phyloP scores from a whole-genome alignment of 2,888 invertebrate genomes.

The Hydriomena furcata region DNA sequence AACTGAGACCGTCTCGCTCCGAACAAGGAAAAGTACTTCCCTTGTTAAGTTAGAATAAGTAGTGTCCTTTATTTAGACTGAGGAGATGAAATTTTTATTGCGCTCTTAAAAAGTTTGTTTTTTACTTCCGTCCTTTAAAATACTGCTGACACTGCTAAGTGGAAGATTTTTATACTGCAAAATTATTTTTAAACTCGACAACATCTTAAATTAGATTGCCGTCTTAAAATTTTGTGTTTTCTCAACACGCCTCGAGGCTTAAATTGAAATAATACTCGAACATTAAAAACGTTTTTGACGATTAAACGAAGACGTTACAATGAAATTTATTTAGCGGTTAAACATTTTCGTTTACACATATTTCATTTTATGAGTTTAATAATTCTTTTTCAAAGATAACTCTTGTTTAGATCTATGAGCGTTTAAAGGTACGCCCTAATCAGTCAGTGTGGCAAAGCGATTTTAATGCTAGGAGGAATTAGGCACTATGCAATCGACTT shows the following conservation, averaged over 20 bases:
- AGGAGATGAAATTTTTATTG: conserved; percentile 26
- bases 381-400: too few species aligned
- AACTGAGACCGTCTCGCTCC: conserved; percentile 23
- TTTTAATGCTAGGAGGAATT: too few species aligned
- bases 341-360: not conserved
- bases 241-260: not conserved
- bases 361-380: too few species aligned
- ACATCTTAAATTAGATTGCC: conserved; percentile 4
- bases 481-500: too few species aligned
- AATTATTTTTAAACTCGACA: not conserved
- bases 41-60: conserved; percentile 35
- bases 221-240: not conserved
- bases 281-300: not conserved
- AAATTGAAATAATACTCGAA: not conserved
- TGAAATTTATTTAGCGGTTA: not conserved
- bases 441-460: too few species aligned
- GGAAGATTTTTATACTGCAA: not conserved
- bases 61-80: conserved; percentile 35
- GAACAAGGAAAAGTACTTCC: conserved; percentile 42
- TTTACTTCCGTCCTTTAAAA: conserved; percentile 9
- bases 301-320: not conserved
- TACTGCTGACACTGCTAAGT: conserved; percentile 3
- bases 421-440: too few species aligned
- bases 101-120: conserved; percentile 14
- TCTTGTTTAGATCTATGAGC: too few species aligned